Percentiles rank a stretch among this genome's conserved stretches.
Conservation (phyloP, 2,113 vertebrate genomes). For the Tetrao urogallus region DNA sequence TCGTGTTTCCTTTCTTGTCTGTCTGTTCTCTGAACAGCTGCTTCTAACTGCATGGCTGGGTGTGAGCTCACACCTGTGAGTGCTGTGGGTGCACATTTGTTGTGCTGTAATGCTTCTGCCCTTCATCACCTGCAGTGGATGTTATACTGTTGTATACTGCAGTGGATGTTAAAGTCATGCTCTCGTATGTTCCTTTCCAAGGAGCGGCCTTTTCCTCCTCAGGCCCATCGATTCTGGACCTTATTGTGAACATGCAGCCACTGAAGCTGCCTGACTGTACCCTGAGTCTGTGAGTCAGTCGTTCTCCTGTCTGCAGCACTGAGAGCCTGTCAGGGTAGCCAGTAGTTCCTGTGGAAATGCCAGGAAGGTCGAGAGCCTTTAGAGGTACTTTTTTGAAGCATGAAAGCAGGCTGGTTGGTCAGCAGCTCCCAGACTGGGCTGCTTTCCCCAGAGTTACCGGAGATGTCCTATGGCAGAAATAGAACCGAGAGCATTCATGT, state of each 20-base stretch:
- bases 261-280: not conserved
- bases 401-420: not conserved
- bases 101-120: not conserved
- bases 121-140: not conserved
- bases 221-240: not conserved
- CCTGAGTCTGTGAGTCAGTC: not conserved
- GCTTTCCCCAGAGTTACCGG: not conserved
- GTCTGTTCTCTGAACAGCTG: not conserved
- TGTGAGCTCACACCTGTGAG: not conserved
- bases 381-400: not conserved
- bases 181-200: not conserved
- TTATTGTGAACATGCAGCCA: not conserved
- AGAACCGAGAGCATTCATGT: not conserved
- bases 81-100: not conserved
- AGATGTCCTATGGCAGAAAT: not conserved
- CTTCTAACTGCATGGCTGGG: not conserved
- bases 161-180: no score
- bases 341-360: not conserved
- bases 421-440: not conserved
- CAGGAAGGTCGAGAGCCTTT: not conserved
- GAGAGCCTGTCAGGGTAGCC: not conserved
- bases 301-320: not conserved
- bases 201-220: not conserved
- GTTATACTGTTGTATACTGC: no score
- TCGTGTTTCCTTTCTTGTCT: not conserved